Percentiles rank a stretch among this genome's conserved stretches.
Evolutionary conservation across 2,113 vertebrate genomes (phyloP).

Genomic region (Cebus imitator): DNA sequence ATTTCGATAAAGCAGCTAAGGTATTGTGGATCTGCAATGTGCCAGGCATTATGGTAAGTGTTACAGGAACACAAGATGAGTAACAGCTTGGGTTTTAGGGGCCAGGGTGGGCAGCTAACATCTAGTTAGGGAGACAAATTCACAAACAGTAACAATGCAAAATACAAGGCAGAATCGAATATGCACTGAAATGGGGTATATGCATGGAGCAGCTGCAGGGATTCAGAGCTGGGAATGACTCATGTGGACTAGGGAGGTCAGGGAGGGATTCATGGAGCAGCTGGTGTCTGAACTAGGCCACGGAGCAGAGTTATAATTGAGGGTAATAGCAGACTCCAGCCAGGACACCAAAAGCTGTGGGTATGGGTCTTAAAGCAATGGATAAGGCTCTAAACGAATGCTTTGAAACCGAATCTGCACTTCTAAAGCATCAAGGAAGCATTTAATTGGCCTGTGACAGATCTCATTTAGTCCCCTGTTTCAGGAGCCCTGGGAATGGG

Average conservation of each 20-base stretch:
- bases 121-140: not conserved
- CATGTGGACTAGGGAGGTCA: not conserved
- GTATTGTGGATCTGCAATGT: not conserved
- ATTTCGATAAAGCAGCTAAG: not conserved
- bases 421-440: not conserved
- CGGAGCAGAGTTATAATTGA: not conserved
- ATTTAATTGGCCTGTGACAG: not conserved
- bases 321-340: not conserved
- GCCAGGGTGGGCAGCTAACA: not conserved
- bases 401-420: not conserved
- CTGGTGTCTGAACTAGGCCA: not conserved
- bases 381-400: not conserved
- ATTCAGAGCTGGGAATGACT: not conserved
- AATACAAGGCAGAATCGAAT: not conserved
- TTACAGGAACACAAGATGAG: not conserved
- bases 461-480: not conserved
- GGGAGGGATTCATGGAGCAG: not conserved
- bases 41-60: not conserved
- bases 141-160: not conserved
- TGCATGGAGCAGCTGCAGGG: not conserved
- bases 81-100: not conserved
- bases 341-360: not conserved
- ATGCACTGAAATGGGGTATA: not conserved
- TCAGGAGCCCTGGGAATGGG: not conserved
- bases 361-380: not conserved